phyloP scores from a whole-genome alignment of 2,888 invertebrate genomes.

The Plebejus melissa region DNA sequence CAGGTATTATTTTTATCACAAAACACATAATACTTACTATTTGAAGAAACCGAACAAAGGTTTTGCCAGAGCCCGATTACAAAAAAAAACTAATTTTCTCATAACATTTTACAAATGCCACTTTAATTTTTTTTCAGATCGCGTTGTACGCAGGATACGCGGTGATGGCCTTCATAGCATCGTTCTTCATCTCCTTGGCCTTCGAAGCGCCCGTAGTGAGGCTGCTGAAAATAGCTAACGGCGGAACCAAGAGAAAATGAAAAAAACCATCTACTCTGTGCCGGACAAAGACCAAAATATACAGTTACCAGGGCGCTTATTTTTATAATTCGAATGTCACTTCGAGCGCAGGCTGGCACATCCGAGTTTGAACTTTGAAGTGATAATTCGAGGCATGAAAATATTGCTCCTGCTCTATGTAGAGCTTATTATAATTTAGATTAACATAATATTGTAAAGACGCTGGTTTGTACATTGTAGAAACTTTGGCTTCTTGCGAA shows the following conservation, averaged over 20 bases:
- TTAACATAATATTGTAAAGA: background rate
- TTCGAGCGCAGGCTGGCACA: background rate
- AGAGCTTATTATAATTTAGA: conserved; percentile 20
- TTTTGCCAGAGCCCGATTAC: background rate
- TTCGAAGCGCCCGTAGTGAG: conserved; percentile 91
- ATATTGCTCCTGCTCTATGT: conserved; percentile 9
- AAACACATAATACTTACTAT: background rate
- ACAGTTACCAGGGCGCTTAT: conserved; percentile 22
- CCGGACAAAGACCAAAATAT: conserved; percentile 26
- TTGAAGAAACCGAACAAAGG: background rate
- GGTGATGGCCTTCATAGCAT: conserved; percentile 85
- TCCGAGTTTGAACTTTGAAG: background rate
- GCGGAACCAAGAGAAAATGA: conserved; percentile 53
- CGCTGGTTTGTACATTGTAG: background rate
- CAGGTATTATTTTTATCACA: background rate
- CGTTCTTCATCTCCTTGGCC: conserved; percentile 86
- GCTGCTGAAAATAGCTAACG: conserved; percentile 83
- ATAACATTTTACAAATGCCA: too few relatives aligned
- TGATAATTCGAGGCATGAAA: background rate
- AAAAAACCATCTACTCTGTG: conserved; percentile 35
- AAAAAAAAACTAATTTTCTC: too few relatives aligned
- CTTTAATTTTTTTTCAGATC: conserved; percentile 49
- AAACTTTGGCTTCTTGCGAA: conserved; percentile 1
- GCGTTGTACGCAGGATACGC: conserved; percentile 86
- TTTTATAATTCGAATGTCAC: background rate